Evolutionary conservation across 2,888 invertebrate genomes (phyloP), one percentile per base, ranked within the genome.

Genomic region (Drosophila neoperkinsi): DNA sequence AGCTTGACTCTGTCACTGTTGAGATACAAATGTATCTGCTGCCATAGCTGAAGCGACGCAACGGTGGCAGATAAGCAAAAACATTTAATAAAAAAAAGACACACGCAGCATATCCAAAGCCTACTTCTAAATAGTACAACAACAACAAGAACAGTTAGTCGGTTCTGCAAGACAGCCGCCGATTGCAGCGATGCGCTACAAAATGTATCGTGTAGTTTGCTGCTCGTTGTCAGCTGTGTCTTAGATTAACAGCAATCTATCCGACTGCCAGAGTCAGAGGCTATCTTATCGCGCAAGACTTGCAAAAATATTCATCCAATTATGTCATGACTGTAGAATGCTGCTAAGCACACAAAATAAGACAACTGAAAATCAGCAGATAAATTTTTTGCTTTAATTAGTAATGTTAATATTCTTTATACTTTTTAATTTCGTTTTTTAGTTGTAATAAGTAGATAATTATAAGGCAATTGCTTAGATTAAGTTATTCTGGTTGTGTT

Each of bases 161-260:
- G 89, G 87, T 87, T 84, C 89, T 84, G 84, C 89, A 77, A 84
- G 87, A 79, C 49, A 11, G 21, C 33, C 41, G 13, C 74, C 67
- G 84, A 84, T 67, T 87, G 84, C 84, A 87, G 72, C 75, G 71
- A 84, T 64, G 86, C 83, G 88, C 77, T 88, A 69, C 62, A 85
- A 74, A 73, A 80, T 61, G 67, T 74, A 76, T 84, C 65, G 73
- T 58, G 56, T 66, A 74, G 67, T 36, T 72, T 50, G 51, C 62
- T 72, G 51, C 46, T 31, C 46, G 43, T 66, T 67, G 83, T 70
- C 88, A 87, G 84, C 75, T 82, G 79, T 80, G 65, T 58, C 59
- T 59, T 31, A 75, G 84, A 88, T 84, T 77, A 85, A 56, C 58
- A 59, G 72, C 66, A 33, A 50, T 28, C 55, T 66, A 25, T n/a